phyloP scores from a whole-genome alignment of 2,113 vertebrate genomes.

The Anguilla japonica region DNA sequence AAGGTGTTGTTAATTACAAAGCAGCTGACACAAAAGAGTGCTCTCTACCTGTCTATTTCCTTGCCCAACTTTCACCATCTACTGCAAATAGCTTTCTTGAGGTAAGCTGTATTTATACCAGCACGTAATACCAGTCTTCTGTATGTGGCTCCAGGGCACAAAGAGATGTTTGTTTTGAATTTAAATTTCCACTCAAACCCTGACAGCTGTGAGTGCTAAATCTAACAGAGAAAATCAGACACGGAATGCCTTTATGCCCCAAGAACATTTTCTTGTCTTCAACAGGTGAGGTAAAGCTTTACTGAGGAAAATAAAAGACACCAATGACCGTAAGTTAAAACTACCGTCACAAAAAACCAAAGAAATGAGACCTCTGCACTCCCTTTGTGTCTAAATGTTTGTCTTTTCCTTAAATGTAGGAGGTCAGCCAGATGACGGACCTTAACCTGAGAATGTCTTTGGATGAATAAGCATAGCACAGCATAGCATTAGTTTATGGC shows the following conservation, averaged over 20 bases:
- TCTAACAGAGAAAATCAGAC: background rate
- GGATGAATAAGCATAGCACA: background rate
- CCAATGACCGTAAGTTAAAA: background rate
- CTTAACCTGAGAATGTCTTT: background rate
- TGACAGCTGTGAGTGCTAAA: background rate
- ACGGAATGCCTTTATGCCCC: background rate
- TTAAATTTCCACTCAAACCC: background rate
- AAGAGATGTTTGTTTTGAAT: background rate
- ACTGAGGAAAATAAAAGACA: background rate
- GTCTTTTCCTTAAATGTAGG: background rate
- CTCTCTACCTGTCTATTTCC: background rate
- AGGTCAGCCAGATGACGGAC: background rate
- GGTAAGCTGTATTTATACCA: background rate
- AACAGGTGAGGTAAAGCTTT: background rate
- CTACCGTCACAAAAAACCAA: background rate
- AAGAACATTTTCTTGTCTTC: background rate
- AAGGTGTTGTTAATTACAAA: constrained; percentile 6
- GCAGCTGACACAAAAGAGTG: background rate
- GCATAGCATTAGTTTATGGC: background rate
- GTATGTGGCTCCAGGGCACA: background rate
- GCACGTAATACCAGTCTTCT: background rate
- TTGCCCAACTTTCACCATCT: background rate
- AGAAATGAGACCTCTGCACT: background rate
- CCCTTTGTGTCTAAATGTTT: background rate
- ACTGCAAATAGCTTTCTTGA: background rate